Evolutionary conservation across 2,888 invertebrate species (phyloP), one percentile per base, ranked within the genome.

Genomic region (Formica aserva): DNA sequence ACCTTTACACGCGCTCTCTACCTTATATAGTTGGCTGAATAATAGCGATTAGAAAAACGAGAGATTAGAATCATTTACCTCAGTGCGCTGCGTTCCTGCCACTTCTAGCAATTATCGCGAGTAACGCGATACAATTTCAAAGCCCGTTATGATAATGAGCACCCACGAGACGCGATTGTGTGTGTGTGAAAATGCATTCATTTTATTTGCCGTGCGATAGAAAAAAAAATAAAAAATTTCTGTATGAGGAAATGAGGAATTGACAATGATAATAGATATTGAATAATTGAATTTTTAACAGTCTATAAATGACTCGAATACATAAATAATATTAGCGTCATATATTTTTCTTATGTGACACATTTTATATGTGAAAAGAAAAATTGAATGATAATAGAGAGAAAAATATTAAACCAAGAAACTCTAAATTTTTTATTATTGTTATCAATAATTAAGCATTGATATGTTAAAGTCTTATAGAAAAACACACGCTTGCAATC

Each of bases 11-110:
- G 66, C 57, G 45, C 67, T 82, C 66, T 82, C 72, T 63, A 71
- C 45, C 83, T 86, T 86, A 57, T 85, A 57, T 41, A 80, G 32
- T 18, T 75, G 5, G 22, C 26, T 66, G 57, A 75, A 62, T 78
- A 32, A 55, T 6, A 35, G 8, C 26, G 32, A 71, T 71, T 62
- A 71, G 15, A 62, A 15, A 81, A 57, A 65, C 6, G 13, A 72
- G 55, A 72, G 65, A 71, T 5, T 3, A n/a, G 35, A 15, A 35
- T 15, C 1, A n/a, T 69, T n/a, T 41, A 32, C 11, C 3, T 60
- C 55, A 8, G 48, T n/a, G 1, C 45, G 15, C 41, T 2, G 15
- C n/a, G 1, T 6, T 32, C 52, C 18, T 69, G 9, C 6, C 3
- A 41, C 11, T 69, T 52, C 11, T 13, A 32, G 8, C 13, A 69